phyloP scores from a whole-genome alignment of 2,888 invertebrate species.

The Dexiosoma caninum region DNA sequence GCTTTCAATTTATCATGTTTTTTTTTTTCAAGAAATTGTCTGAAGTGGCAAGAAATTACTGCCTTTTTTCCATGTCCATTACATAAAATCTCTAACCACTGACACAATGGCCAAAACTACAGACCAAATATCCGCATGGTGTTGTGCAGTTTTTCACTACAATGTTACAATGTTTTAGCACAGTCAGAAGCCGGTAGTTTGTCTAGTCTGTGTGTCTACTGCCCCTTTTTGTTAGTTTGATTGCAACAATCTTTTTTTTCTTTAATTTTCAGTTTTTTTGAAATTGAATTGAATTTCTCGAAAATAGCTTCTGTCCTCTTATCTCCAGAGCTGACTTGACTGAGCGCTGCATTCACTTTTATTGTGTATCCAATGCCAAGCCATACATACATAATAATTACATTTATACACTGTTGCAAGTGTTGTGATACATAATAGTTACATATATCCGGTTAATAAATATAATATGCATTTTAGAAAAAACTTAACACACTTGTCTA shows the following conservation, averaged over 20 bases:
- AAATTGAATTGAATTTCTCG: conserved; percentile 2
- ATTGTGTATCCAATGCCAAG: not conserved
- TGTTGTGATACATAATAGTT: not conserved
- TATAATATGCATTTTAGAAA: not conserved
- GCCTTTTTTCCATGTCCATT: conserved; percentile 12
- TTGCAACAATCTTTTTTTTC: conserved; percentile 11
- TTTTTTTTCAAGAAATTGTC: not conserved
- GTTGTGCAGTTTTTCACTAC: conserved; percentile 7
- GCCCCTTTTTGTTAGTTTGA: not conserved
- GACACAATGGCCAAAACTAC: conserved; percentile 50
- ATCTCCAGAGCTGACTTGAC: not conserved
- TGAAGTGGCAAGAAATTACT: conserved; percentile 24
- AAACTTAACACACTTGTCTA: not conserved
- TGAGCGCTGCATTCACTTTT: conserved; percentile 51
- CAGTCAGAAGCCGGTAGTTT: conserved; percentile 10
- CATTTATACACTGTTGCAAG: not conserved
- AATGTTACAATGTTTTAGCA: conserved; percentile 16
- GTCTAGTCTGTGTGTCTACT: not conserved
- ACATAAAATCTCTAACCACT: conserved; percentile 41
- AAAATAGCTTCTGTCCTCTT: conserved; percentile 14
- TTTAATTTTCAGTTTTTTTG: conserved; percentile 14
- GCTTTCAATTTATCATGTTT: conserved; percentile 3
- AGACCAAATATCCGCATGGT: not conserved
- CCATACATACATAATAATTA: too few species aligned
- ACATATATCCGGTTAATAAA: conserved; percentile 31